These are phyloP conservation scores for Cettia cetti DNA, from an alignment of 2,113 vertebrate genomes.

Conservation along the genomic window DNA sequence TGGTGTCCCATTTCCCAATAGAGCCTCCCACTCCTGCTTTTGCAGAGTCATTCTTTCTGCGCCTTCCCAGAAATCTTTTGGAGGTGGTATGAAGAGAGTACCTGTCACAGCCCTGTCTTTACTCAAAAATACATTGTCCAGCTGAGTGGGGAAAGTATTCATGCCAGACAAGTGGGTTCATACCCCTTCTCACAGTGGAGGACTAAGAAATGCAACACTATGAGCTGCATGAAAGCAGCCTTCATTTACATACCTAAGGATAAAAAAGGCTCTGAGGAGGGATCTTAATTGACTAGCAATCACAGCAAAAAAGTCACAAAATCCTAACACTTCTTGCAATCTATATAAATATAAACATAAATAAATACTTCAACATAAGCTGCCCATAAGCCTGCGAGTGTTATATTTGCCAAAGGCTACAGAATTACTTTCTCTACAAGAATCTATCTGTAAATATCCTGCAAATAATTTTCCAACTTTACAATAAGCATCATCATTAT, in stretches of 20 bases:
- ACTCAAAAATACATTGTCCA: not conserved
- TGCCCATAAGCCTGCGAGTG: not conserved
- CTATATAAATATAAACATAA: not conserved
- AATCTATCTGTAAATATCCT: not conserved
- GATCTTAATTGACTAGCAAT: not conserved
- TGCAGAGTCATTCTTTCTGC: not conserved
- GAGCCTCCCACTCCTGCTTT: not conserved
- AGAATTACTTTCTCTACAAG: not conserved
- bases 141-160: not conserved
- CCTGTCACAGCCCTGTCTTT: not conserved
- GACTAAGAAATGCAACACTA: not conserved
- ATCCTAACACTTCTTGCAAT: not conserved
- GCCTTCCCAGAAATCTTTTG: not conserved
- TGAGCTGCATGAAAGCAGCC: not conserved
- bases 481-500: not conserved
- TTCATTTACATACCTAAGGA: not conserved
- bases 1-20: not conserved
- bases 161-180: not conserved
- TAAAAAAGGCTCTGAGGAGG: not conserved
- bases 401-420: not conserved
- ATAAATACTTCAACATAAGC: not conserved
- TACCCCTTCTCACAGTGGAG: not conserved
- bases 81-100: accelerated
- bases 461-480: not conserved
- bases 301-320: not conserved